These are phyloP conservation scores for Manacus vitellinus DNA, from an alignment of 2,113 vertebrate species.

Conservation along the genomic window DNA sequence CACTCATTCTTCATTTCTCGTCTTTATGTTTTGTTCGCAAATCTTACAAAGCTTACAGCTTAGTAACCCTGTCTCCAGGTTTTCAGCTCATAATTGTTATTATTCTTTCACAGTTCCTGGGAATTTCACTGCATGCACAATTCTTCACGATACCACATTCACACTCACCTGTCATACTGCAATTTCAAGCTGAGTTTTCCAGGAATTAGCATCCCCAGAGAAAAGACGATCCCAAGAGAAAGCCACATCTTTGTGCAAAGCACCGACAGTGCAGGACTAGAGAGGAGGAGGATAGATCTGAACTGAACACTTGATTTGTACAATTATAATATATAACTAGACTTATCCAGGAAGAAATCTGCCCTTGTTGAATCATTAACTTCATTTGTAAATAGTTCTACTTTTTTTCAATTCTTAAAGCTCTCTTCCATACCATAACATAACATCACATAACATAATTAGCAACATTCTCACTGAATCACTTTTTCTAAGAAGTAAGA, in stretches of 20 bases:
- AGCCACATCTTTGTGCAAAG: constrained; percentile 7
- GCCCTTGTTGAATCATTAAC: constrained; percentile 28
- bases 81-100: background rate
- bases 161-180: constrained; percentile 27
- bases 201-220: constrained; percentile 31
- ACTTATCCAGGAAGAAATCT: background rate
- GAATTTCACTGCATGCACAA: background rate
- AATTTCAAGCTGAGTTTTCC: constrained; percentile 24
- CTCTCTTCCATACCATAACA: background rate
- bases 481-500: background rate
- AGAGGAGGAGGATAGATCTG: background rate
- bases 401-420: background rate
- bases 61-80: background rate
- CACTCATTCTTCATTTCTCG: background rate
- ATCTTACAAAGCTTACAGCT: background rate
- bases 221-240: constrained; percentile 7
- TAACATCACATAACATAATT: background rate
- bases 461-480: background rate
- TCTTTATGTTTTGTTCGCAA: background rate
- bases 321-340: background rate
- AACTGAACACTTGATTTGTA: background rate
- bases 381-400: background rate
- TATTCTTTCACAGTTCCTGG: background rate
- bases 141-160: background rate
- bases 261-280: background rate